A percentile compares a stretch with the other conserved stretches of the same genome.
phyloP scores from a whole-genome alignment of 2,113 vertebrate species.

The Pelvicachromis taeniatus region DNA sequence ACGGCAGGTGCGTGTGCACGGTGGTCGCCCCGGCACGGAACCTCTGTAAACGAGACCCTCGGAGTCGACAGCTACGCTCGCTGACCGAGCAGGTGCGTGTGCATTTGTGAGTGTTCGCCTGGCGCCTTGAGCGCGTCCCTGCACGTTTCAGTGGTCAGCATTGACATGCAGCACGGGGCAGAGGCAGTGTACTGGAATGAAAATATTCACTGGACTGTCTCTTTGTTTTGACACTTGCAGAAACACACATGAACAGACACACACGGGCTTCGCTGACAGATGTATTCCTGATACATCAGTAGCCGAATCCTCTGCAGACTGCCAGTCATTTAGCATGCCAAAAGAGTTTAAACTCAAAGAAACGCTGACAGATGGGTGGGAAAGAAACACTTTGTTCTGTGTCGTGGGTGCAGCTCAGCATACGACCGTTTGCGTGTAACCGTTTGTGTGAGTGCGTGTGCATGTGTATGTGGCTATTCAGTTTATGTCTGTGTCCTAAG shows the following conservation, averaged over 20 bases:
- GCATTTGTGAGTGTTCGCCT: neutral
- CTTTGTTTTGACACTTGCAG: slow-evolving; percentile 51
- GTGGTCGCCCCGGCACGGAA: slow-evolving; percentile 91
- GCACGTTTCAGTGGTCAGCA: slow-evolving; percentile 33
- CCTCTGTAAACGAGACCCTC: slow-evolving; percentile 90
- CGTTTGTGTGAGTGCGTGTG: neutral
- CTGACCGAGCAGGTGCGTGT: slow-evolving; percentile 86
- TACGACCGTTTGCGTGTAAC: neutral
- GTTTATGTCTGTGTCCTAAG: neutral
- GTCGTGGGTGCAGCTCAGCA: neutral
- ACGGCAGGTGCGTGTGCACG: slow-evolving; percentile 91
- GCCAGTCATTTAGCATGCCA: slow-evolving; percentile 28
- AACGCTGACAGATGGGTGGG: neutral
- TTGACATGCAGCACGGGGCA: slow-evolving; percentile 15
- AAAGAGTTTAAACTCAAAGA: slow-evolving; percentile 30
- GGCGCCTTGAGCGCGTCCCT: neutral
- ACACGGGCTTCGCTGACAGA: slow-evolving; percentile 29
- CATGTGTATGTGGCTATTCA: neutral
- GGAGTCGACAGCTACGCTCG: slow-evolving; percentile 85
- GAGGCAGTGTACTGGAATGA: slow-evolving; percentile 31
- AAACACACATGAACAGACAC: neutral
- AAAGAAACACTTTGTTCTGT: slow-evolving; percentile 7
- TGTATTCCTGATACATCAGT: slow-evolving; percentile 32
- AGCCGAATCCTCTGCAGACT: slow-evolving; percentile 30
- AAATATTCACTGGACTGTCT: slow-evolving; percentile 58